phyloP scores from a whole-genome alignment of 1,140 invertebrate genomes.

The Drosophila punjabiensis region DNA sequence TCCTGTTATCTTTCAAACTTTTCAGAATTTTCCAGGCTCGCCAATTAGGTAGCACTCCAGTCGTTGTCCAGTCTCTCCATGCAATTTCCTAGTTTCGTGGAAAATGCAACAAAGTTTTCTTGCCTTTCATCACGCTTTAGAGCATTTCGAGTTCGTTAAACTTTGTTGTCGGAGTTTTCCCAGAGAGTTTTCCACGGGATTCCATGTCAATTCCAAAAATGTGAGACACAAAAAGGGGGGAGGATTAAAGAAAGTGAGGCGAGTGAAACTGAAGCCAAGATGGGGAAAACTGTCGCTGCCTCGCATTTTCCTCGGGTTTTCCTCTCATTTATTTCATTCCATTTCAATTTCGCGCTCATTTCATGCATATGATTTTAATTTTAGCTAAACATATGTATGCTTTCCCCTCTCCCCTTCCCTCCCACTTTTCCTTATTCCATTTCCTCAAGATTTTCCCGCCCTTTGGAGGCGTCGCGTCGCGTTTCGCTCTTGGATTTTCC shows the following conservation, averaged over 20 bases:
- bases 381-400: conserved; percentile 57
- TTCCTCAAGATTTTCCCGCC: conserved; percentile 13
- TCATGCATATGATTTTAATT: conserved; percentile 84
- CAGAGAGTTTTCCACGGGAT: neutral
- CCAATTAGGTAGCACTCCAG: conserved; percentile 15
- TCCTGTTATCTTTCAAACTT: neutral
- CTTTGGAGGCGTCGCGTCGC: conserved; percentile 6
- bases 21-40: neutral
- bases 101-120: conserved; percentile 24
- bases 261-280: conserved; percentile 26
- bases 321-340: conserved; percentile 72
- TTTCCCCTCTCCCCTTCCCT: neutral
- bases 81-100: conserved; percentile 9
- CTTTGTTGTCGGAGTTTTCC: conserved; percentile 9
- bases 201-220: conserved; percentile 13
- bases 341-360: conserved; percentile 82
- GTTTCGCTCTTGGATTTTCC: conserved; percentile 39
- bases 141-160: conserved; percentile 38
- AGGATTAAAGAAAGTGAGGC: conserved; percentile 12
- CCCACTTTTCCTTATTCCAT: neutral
- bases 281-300: conserved; percentile 21
- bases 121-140: conserved; percentile 4
- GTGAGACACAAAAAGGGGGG: neutral
- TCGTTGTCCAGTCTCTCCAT: neutral
- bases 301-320: neutral